These are phyloP conservation scores for Drosophila pandora DNA, from an alignment of 1,140 invertebrate genomes.

Conservation along the genomic window DNA sequence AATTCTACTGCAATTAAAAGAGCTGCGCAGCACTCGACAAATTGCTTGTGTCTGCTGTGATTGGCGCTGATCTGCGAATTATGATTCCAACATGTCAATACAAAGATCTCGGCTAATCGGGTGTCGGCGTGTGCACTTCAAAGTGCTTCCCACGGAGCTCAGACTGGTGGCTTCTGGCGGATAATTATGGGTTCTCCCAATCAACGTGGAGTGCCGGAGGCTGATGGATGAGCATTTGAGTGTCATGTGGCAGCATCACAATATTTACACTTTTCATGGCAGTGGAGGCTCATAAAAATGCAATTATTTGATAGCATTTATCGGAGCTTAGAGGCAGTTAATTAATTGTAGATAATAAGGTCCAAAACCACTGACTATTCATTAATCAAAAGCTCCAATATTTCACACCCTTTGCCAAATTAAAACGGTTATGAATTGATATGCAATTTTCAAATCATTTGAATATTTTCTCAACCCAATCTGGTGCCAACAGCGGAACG, in stretches of 20 bases:
- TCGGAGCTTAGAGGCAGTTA: background rate
- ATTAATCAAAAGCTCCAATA: background rate
- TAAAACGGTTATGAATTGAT: background rate
- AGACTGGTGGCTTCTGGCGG: slow-evolving; percentile 26
- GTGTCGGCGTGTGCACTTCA: slow-evolving; percentile 9
- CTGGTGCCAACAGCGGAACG: slow-evolving; percentile 1
- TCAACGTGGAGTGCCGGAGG: background rate
- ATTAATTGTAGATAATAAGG: background rate
- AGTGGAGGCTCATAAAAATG: no score
- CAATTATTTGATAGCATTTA: no score
- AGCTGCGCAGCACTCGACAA: slow-evolving; percentile 53
- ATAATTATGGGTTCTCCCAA: background rate
- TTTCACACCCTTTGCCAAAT: background rate
- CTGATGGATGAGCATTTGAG: no score
- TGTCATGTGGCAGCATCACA: no score
- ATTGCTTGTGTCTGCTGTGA: slow-evolving; percentile 44
- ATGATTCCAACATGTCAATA: slow-evolving; percentile 64
- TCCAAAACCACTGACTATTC: background rate
- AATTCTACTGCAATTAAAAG: slow-evolving; percentile 65
- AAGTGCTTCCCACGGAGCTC: slow-evolving; percentile 55
- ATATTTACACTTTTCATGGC: no score
- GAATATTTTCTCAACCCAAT: slow-evolving; percentile 18
- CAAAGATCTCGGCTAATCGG: slow-evolving; percentile 28
- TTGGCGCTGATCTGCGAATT: slow-evolving; percentile 46
- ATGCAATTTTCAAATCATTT: slow-evolving; percentile 27